Percentiles rank a stretch among this genome's conserved stretches.
phyloP scores from a whole-genome alignment of 35 echinoderm and acorn worm genomes.

The Apostichopus japonicus region DNA sequence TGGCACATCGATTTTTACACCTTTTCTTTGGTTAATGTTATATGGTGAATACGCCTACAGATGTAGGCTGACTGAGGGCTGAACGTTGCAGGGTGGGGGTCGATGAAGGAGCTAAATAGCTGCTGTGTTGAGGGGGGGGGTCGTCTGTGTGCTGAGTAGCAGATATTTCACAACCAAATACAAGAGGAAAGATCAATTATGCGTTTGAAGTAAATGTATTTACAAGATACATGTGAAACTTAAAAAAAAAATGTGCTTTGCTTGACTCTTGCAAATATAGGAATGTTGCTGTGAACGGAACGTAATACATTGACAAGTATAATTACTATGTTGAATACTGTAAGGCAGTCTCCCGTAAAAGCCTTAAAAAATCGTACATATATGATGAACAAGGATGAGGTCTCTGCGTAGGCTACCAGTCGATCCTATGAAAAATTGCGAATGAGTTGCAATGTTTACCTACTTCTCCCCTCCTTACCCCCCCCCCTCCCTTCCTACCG shows the following conservation, averaged over 20 bases:
- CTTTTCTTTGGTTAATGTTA: too few species aligned
- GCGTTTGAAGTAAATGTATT: conserved; percentile 30
- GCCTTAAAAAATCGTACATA: neutral
- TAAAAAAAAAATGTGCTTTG: conserved; percentile 31
- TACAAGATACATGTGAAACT: conserved; percentile 26
- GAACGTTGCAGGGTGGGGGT: too few species aligned
- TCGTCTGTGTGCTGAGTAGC: too few species aligned
- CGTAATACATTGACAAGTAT: conserved; percentile 26
- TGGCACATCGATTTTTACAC: too few species aligned
- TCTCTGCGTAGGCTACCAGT: too few species aligned
- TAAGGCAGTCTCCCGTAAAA: neutral
- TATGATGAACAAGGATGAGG: neutral
- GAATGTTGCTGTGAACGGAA: conserved; percentile 50
- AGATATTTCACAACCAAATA: neutral
- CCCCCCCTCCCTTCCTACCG: neutral
- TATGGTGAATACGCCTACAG: too few species aligned
- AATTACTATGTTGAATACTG: conserved; percentile 32
- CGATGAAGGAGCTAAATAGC: too few species aligned
- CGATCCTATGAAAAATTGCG: neutral
- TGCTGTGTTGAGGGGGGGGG: too few species aligned
- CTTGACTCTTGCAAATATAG: conserved; percentile 34
- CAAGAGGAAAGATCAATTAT: neutral
- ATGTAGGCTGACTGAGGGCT: too few species aligned
- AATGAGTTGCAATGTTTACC: neutral
- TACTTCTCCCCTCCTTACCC: neutral